Evolutionary conservation across 1,140 invertebrate genomes (phyloP).

Genomic region (Drosophila repleta): DNA sequence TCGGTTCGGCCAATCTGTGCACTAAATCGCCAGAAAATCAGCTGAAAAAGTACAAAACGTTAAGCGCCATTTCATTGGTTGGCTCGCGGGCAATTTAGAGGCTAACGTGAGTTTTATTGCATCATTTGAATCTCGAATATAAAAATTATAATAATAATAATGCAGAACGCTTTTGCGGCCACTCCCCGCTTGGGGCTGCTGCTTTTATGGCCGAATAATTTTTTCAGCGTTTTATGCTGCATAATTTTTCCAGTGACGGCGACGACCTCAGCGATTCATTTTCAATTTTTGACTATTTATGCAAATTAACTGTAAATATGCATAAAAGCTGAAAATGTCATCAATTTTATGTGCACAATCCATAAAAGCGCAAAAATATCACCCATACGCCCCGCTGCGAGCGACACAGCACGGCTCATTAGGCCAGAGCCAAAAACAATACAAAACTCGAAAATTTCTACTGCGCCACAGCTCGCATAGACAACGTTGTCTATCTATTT

Average conservation of each 20-base stretch:
- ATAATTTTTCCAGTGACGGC: constrained; percentile 57
- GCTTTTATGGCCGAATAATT: constrained; percentile 67
- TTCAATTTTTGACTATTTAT: constrained; percentile 81
- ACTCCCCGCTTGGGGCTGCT: constrained; percentile 41
- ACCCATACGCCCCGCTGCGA: constrained; percentile 75
- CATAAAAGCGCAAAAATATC: constrained; percentile 73
- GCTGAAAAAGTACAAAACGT: constrained; percentile 25
- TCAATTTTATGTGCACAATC: constrained; percentile 48
- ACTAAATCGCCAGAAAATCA: constrained; percentile 57
- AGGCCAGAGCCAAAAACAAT: constrained; percentile 36
- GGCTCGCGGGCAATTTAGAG: not conserved
- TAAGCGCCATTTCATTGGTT: constrained; percentile 19
- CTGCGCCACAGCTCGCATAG: constrained; percentile 22
- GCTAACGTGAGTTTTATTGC: constrained; percentile 63
- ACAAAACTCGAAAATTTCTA: constrained; percentile 40
- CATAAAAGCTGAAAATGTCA: constrained; percentile 77
- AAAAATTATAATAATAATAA: constrained; percentile 53
- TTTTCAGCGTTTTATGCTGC: constrained; percentile 63
- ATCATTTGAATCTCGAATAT: constrained; percentile 65
- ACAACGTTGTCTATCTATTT: constrained; percentile 6
- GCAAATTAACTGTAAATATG: constrained; percentile 72
- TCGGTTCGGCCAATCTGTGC: constrained; percentile 27
- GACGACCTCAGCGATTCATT: constrained; percentile 62
- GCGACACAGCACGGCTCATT: constrained; percentile 61
- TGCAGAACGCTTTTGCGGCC: constrained; percentile 31